Percentiles rank a stretch among this genome's conserved stretches.
phyloP scores from a whole-genome alignment of 2,113 vertebrate genomes.

The Cyprinus carpio region DNA sequence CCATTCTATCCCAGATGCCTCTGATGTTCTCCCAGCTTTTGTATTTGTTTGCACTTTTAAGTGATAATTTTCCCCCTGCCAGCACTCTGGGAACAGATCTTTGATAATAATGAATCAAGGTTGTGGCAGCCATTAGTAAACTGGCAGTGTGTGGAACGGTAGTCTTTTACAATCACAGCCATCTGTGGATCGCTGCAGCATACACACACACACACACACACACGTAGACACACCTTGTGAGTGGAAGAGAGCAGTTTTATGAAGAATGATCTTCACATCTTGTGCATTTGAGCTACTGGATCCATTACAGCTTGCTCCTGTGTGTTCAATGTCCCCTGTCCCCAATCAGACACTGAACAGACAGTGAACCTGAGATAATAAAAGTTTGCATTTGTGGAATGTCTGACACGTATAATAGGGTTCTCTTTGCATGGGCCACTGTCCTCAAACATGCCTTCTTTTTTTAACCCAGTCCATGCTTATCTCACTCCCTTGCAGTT shows the following conservation, averaged over 20 bases:
- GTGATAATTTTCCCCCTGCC: constrained; percentile 66
- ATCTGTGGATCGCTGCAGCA: constrained; percentile 31
- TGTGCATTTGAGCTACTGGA: neutral
- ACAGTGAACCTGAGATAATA: neutral
- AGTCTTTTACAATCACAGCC: constrained; percentile 29
- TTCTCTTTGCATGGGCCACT: neutral
- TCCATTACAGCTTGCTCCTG: neutral
- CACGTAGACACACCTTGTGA: constrained; percentile 23
- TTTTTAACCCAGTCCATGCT: no score
- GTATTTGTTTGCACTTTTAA: constrained; percentile 70
- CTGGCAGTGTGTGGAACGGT: constrained; percentile 66
- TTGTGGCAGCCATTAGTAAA: constrained; percentile 77
- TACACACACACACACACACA: constrained; percentile 20
- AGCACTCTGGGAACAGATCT: constrained; percentile 70
- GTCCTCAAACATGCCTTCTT: no score
- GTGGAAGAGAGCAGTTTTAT: neutral
- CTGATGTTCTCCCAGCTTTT: neutral
- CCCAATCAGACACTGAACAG: neutral
- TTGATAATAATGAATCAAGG: constrained; percentile 76
- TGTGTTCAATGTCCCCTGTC: neutral
- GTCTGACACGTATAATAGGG: neutral
- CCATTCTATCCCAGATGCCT: constrained; percentile 26
- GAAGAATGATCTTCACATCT: constrained; percentile 14
- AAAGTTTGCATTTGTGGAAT: neutral
- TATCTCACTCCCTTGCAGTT: no score